Evolutionary conservation across 1,140 invertebrate species (phyloP).

Genomic region (Reticulitermes speratus): DNA sequence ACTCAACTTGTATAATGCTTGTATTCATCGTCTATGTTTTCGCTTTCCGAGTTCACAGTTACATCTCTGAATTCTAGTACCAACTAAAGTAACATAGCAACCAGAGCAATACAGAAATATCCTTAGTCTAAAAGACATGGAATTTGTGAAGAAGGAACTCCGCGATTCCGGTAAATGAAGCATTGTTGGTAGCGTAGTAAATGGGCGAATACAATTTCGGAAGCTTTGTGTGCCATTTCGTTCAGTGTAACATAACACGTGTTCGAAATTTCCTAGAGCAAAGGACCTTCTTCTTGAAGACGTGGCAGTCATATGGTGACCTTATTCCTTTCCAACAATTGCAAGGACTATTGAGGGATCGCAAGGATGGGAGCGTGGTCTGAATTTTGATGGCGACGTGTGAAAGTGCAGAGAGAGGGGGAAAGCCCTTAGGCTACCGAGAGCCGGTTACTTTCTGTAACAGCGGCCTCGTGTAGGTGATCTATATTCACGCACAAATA

Average conservation of each 20-base stretch:
- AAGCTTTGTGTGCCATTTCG: not conserved
- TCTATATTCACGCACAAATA: too few species aligned
- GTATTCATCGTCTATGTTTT: too few species aligned
- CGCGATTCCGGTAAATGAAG: not conserved
- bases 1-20: too few species aligned
- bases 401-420: not conserved
- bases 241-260: not conserved
- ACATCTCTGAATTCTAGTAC: too few species aligned
- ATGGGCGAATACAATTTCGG: not conserved
- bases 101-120: not conserved
- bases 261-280: not conserved
- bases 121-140: not conserved
- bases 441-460: too few species aligned
- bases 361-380: not conserved
- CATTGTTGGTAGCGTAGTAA: not conserved
- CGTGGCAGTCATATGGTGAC: not conserved
- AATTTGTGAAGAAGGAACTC: not conserved
- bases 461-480: too few species aligned
- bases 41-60: too few species aligned
- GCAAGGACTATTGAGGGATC: not conserved
- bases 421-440: not conserved
- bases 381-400: conserved; percentile 1
- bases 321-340: not conserved
- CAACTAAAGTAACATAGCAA: too few species aligned
- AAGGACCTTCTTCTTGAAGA: not conserved